Evolutionary conservation across 64 coral and sea anemone genomes (phyloP).

Genomic region (Pocillopora verrucosa): DNA sequence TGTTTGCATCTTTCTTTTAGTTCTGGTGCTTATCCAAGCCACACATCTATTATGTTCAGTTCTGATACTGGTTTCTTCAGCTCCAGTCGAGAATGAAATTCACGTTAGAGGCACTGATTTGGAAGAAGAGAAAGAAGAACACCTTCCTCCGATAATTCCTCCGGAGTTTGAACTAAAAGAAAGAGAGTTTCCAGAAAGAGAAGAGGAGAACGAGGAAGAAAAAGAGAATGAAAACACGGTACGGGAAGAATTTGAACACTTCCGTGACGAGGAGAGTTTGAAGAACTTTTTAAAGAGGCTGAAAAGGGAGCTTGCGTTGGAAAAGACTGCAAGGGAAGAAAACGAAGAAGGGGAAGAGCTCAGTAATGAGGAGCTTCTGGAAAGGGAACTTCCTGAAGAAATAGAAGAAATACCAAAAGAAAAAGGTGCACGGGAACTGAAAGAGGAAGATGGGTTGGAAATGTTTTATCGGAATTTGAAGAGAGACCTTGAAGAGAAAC

Average conservation of each 20-base stretch:
- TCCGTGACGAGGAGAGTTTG: neutral
- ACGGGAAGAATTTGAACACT: neutral
- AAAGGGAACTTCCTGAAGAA: neutral
- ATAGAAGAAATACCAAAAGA: neutral
- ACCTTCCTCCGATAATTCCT: neutral
- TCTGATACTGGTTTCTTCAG: neutral
- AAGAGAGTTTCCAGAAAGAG: neutral
- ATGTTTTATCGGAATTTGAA: neutral
- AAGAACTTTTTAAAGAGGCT: neutral
- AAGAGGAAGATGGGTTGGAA: neutral
- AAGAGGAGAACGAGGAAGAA: neutral
- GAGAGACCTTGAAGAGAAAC: conserved; percentile 1
- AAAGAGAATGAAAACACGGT: neutral
- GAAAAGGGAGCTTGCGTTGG: conserved; percentile 8
- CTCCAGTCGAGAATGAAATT: conserved; percentile 4
- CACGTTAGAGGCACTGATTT: neutral
- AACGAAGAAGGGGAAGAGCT: neutral
- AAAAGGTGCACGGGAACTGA: neutral
- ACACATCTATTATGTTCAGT: neutral
- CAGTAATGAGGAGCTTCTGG: neutral
- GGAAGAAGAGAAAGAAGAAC: neutral
- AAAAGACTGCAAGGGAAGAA: neutral
- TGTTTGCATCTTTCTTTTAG: neutral
- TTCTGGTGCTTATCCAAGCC: neutral
- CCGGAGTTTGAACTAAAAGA: neutral